Base-by-base conservation (phyloP, 2,113 vertebrate genomes). In the Cyphomyrus discorhynchus region DNA sequence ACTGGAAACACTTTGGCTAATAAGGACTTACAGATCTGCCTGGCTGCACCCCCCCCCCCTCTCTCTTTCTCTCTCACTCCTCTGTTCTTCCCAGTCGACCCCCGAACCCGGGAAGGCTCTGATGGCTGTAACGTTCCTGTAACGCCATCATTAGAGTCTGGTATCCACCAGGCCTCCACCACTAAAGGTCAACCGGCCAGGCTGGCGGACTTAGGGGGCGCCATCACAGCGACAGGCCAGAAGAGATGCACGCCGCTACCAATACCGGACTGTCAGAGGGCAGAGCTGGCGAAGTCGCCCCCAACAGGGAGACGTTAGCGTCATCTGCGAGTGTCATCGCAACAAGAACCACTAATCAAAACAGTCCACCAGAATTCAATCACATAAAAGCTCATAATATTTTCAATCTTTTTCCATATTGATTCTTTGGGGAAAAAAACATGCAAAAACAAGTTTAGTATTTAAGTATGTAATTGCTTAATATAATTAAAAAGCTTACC, bases 1-100 rank as follows among this genome's bases (percentile, higher is more conserved):
- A 83, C 86, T 90, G 58, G 46, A 90, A 83, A 77, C 90, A 82
- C 77, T 90, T 90, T 87, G 50, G 45, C 62, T 87, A 80, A 87
- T 90, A 87, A 88, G 49, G 39, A 46, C 80, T 45, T 84, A 47
- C 39, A 10, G 39, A 84, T 24, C 45, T 47, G 42, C 21, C 80
- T 84, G 35, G 19, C 17, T 46, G 42, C 0, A 46, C 9, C 42
- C 19, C 21, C n/a, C n/a, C n/a, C n/a, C n/a, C n/a, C n/a, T 19
- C 27, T 9, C 31, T 31, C n/a, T 27, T 1, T 31, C 74, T 35
- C 74, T 9, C 21, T 62, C 24, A 9, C 58, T 62, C 2, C 58
- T 27, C 24, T 35, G 66, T 15, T n/a, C 70, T 17, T 77, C 31
- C 35, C 6, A 42, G 35, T 80, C 6, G 35, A 80, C 35, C 74